Evolutionary conservation across 2,113 vertebrate species (phyloP).

Genomic region (Bungarus multicinctus): DNA sequence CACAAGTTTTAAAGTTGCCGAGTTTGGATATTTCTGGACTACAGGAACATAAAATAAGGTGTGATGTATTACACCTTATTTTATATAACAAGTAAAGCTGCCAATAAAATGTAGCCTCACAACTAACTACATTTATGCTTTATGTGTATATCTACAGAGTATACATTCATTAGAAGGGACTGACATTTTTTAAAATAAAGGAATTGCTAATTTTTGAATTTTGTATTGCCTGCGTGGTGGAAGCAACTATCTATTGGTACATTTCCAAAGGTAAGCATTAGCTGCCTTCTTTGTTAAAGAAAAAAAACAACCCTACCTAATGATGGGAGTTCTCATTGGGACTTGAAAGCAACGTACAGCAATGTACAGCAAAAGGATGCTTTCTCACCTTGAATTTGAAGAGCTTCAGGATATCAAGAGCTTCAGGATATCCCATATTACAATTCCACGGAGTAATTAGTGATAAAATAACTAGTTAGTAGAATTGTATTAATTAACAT

Average conservation of each 20-base stretch:
- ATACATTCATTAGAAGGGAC: slow-evolving; percentile 1
- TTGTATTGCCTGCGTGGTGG: slow-evolving; percentile 11
- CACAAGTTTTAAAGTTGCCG: no score
- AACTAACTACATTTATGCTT: slow-evolving; percentile 8
- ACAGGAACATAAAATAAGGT: background rate
- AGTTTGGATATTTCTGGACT: no score
- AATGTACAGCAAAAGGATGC: background rate
- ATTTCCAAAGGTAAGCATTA: slow-evolving; percentile 23
- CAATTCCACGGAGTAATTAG: background rate
- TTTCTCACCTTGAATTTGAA: background rate
- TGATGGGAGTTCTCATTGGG: background rate
- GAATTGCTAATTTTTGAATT: slow-evolving; percentile 27
- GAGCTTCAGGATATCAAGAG: background rate
- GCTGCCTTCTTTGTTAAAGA: background rate
- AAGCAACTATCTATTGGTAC: background rate
- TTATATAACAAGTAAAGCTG: slow-evolving; percentile 12
- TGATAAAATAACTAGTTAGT: background rate
- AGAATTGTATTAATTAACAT: background rate
- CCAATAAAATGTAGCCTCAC: slow-evolving; percentile 10
- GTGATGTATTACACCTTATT: background rate
- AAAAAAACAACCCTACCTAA: background rate
- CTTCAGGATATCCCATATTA: background rate
- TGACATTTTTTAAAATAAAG: slow-evolving; percentile 14
- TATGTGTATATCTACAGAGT: slow-evolving; percentile 19
- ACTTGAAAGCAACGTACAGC: background rate